These are phyloP conservation scores for Lucilia cuprina DNA, from an alignment of 1,140 invertebrate genomes.

Conservation along the genomic window DNA sequence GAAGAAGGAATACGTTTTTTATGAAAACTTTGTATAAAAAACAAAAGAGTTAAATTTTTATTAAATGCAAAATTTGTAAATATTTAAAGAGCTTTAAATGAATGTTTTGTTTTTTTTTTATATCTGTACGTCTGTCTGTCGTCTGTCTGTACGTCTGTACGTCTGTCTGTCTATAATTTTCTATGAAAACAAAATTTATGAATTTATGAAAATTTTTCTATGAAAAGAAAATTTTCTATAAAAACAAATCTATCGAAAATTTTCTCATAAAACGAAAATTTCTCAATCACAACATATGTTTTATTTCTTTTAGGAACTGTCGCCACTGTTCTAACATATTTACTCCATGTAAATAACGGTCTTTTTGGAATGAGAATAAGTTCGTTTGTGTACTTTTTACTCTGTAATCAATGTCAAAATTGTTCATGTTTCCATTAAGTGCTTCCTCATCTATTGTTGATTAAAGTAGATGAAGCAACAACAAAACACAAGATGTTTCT, in stretches of 20 bases:
- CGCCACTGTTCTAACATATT: not conserved
- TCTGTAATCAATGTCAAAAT: constrained; percentile 42
- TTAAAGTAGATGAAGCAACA: not conserved
- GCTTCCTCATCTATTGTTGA: constrained; percentile 37
- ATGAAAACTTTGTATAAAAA: constrained; percentile 23
- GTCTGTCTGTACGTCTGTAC: no score
- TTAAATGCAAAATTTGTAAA: constrained; percentile 11
- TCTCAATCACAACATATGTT: constrained; percentile 7
- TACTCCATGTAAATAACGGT: constrained; percentile 3
- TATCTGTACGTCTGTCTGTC: no score
- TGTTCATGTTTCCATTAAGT: constrained; percentile 43
- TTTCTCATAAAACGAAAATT: no score
- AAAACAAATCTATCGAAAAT: no score
- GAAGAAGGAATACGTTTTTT: not conserved
- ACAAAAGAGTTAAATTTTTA: constrained; percentile 26
- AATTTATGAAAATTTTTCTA: no score
- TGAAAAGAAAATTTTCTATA: no score
- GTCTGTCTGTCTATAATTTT: no score
- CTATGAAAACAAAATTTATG: no score
- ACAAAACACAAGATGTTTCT: not conserved
- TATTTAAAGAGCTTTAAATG: constrained; percentile 9
- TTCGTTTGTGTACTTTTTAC: not conserved
- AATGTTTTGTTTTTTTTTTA: no score
- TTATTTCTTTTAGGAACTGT: not conserved
- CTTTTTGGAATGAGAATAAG: not conserved